phyloP scores from a whole-genome alignment of 2,113 vertebrate genomes.

The Carassius auratus region DNA sequence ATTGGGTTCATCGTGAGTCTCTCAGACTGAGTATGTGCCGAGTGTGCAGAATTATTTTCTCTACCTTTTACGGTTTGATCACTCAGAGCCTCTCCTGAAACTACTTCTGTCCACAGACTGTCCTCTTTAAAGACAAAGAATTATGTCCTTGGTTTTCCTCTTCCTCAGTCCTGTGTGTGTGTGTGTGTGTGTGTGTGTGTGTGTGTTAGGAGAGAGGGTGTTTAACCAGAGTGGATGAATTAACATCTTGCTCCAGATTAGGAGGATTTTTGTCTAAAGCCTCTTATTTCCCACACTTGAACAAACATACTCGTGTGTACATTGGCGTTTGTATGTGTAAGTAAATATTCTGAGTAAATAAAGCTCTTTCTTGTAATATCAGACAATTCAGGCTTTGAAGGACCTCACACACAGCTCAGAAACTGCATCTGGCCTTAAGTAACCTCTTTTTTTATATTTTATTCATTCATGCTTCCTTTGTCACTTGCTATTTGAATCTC shows the following conservation, averaged over 20 bases:
- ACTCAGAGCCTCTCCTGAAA: constrained; percentile 61
- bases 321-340: constrained; percentile 42
- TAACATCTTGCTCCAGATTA: constrained; percentile 51
- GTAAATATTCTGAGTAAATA: constrained; percentile 53
- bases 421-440: background rate
- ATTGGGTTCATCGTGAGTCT: constrained; percentile 19
- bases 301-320: constrained; percentile 49
- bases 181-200: constrained; percentile 1
- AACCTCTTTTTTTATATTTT: background rate
- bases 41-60: constrained; percentile 16
- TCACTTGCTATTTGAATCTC: background rate
- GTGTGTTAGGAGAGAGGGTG: constrained; percentile 38
- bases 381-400: background rate
- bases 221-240: constrained; percentile 45
- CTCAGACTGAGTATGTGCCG: constrained; percentile 7
- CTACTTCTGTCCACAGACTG: constrained; percentile 64
- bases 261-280: constrained; percentile 52
- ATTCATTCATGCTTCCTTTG: constrained; percentile 24
- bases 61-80: constrained; percentile 63
- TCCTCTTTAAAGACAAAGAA: constrained; percentile 62
- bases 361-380: constrained; percentile 25
- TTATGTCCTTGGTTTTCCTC: constrained; percentile 63
- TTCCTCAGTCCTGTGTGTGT: background rate
- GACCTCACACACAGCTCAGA: background rate
- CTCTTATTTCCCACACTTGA: constrained; percentile 49